A percentile compares a stretch with the other conserved stretches of the same genome.
These are phyloP conservation scores for Heloderma charlesbogerti DNA, from an alignment of 2,113 vertebrate genomes.

Conservation along the genomic window DNA sequence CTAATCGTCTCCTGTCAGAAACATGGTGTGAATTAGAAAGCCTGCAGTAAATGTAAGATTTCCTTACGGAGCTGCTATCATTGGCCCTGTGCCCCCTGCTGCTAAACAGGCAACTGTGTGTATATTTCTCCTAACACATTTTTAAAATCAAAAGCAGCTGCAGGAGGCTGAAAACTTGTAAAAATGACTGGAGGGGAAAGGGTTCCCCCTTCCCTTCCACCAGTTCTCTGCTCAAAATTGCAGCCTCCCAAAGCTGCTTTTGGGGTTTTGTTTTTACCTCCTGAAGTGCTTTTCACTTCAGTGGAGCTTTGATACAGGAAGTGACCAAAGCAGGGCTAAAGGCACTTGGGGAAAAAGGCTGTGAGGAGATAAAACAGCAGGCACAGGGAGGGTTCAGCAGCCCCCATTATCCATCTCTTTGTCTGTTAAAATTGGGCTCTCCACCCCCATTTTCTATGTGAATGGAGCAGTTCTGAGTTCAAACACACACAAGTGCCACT, in stretches of 20 bases:
- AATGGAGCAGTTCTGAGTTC: background rate
- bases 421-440: background rate
- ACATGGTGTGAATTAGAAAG: conserved; percentile 31
- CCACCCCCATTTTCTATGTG: background rate
- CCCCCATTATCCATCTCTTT: background rate
- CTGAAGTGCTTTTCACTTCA: background rate
- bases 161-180: background rate
- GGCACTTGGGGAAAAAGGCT: background rate
- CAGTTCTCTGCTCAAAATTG: background rate
- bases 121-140: background rate
- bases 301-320: background rate
- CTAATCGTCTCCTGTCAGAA: background rate
- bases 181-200: background rate
- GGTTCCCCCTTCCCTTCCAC: background rate
- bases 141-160: background rate
- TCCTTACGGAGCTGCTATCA: conserved; percentile 25
- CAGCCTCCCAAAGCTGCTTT: background rate
- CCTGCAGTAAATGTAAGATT: background rate
- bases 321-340: background rate
- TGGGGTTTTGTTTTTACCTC: background rate
- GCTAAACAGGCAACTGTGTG: background rate
- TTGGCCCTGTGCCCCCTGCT: background rate
- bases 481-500: background rate
- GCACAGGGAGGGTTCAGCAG: background rate
- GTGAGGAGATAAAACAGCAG: background rate